Percentiles rank a stretch among this genome's conserved stretches.
These are phyloP conservation scores for Conomelus anceps DNA, from an alignment of 2,888 invertebrate species.

Conservation along the genomic window DNA sequence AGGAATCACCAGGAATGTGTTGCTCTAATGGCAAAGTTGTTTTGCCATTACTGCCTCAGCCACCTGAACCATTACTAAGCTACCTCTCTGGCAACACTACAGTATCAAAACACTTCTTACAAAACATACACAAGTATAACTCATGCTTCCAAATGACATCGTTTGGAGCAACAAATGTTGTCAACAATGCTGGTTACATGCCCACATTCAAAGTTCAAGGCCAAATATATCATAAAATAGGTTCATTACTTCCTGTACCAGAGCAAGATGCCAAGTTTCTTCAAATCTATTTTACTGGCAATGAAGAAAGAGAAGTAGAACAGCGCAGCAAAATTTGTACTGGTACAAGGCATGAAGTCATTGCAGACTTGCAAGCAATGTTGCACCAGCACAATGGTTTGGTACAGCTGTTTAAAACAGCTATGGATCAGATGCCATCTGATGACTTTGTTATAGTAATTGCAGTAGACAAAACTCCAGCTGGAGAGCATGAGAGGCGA, in stretches of 20 bases:
- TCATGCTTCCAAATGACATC: conserved; percentile 28
- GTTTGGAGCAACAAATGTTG: conserved; percentile 23
- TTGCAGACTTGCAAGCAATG: conserved; percentile 23
- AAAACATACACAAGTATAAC: conserved; percentile 23
- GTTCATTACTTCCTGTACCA: conserved; percentile 27
- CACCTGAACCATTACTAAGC: conserved; percentile 20
- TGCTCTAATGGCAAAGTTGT: conserved; percentile 24
- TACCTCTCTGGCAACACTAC: conserved; percentile 4
- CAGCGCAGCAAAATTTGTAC: conserved; percentile 6
- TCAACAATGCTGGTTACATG: conserved; percentile 19
- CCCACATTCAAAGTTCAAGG: conserved; percentile 33
- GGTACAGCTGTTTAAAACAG: conserved; percentile 24
- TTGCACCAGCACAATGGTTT: conserved; percentile 23
- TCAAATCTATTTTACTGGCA: conserved; percentile 33
- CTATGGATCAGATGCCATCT: conserved; percentile 20
- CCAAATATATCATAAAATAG: conserved; percentile 31
- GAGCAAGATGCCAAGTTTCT: conserved; percentile 28
- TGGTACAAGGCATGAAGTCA: not conserved
- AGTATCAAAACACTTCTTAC: conserved; percentile 21
- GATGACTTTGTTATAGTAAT: conserved; percentile 25
- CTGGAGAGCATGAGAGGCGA: conserved; percentile 8
- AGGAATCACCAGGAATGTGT: conserved; percentile 22
- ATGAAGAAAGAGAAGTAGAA: too few species aligned
- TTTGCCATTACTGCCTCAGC: not conserved
- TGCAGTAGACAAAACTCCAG: conserved; percentile 20